phyloP scores from a whole-genome alignment of 2,797 vertebrate species.

The Odontamblyopus lacepedii region DNA sequence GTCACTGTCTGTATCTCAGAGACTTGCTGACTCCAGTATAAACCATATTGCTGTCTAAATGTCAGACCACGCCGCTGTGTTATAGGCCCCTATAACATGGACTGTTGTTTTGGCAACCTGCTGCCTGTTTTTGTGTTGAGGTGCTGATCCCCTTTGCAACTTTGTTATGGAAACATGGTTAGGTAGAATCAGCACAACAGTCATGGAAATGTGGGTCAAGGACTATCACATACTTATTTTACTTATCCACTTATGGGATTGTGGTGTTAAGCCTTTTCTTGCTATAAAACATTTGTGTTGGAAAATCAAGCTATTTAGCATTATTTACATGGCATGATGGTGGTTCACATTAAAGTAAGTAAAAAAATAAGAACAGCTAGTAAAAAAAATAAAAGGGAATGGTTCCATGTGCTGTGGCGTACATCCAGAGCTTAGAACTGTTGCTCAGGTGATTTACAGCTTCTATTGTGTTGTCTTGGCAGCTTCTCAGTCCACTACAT shows the following conservation, averaged over 20 bases:
- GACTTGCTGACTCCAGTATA: constrained; percentile 3
- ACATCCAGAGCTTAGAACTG: constrained; percentile 31
- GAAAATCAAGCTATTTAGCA: too few species aligned
- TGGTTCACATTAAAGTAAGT: too few species aligned
- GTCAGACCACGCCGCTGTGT: neutral
- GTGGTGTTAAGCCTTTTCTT: constrained; percentile 24
- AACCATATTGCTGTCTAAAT: neutral
- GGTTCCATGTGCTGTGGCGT: constrained; percentile 13
- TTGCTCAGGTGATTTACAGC: constrained; percentile 39
- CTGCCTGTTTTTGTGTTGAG: constrained; percentile 19
- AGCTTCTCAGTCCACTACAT: constrained; percentile 26
- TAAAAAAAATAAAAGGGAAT: constrained; percentile 1
- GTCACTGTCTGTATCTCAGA: neutral
- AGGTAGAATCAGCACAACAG: constrained; percentile 25
- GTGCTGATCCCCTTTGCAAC: constrained; percentile 33
- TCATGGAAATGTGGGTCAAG: constrained; percentile 36
- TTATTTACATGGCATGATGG: too few species aligned
- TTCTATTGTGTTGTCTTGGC: constrained; percentile 43
- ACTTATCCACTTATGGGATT: neutral
- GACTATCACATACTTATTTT: constrained; percentile 15
- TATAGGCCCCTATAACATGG: constrained; percentile 1
- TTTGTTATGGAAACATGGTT: constrained; percentile 55
- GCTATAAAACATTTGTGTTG: constrained; percentile 22
- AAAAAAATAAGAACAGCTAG: neutral
- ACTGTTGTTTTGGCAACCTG: constrained; percentile 19